A percentile compares a stretch with the other conserved stretches of the same genome.
phyloP scores from a whole-genome alignment of 2,888 invertebrate genomes.

The Polia nebulosa region DNA sequence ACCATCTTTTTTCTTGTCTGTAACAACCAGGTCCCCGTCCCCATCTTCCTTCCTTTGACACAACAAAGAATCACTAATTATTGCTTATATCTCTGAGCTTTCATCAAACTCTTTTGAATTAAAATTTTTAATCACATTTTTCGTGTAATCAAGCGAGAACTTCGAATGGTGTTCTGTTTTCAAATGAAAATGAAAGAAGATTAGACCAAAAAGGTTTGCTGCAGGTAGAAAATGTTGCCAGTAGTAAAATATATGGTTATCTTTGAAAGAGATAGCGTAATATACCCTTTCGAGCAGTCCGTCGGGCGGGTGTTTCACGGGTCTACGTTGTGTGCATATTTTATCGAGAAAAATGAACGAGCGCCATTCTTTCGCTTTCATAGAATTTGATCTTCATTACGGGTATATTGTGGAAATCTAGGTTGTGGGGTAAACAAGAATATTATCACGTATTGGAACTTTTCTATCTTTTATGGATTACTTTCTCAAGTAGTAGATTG shows the following conservation, averaged over 20 bases:
- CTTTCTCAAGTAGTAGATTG: not conserved
- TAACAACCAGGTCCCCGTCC: conserved; percentile 11
- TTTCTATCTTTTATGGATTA: conserved; percentile 6
- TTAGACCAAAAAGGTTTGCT: conserved; percentile 41
- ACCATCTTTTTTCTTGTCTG: conserved; percentile 1
- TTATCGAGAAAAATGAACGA: conserved; percentile 57
- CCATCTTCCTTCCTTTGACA: conserved; percentile 5
- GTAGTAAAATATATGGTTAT: conserved; percentile 47
- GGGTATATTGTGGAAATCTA: conserved; percentile 42
- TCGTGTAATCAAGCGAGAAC: conserved; percentile 42
- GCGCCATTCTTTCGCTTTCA: conserved; percentile 47
- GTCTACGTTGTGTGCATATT: conserved; percentile 61
- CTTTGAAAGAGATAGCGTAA: conserved; percentile 49
- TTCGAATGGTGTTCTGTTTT: conserved; percentile 29
- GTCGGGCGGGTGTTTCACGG: conserved; percentile 40
- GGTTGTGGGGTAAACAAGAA: conserved; percentile 46
- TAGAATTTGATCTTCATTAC: conserved; percentile 50
- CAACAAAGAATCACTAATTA: conserved; percentile 47
- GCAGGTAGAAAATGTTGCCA: conserved; percentile 44
- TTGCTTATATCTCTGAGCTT: conserved; percentile 31
- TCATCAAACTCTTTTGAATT: conserved; percentile 54
- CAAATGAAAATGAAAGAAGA: conserved; percentile 49
- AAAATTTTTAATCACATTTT: conserved; percentile 45
- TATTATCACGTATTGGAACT: conserved; percentile 33
- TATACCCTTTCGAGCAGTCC: conserved; percentile 56